These are phyloP conservation scores for Ecliptopera silaceata DNA, from an alignment of 2,888 invertebrate species.

Conservation along the genomic window DNA sequence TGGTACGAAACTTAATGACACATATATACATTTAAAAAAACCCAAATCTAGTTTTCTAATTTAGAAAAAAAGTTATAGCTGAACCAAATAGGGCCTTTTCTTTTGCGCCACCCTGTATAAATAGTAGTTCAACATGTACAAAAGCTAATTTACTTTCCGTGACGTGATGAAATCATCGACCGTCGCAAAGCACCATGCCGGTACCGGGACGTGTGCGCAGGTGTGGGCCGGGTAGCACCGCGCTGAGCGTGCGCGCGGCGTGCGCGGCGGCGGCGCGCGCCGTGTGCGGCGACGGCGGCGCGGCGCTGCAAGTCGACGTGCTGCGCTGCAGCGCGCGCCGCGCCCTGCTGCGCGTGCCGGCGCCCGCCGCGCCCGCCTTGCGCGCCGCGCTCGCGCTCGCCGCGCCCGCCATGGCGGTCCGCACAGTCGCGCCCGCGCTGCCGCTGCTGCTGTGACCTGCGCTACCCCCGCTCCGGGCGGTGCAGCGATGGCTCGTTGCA, in stretches of 20 bases:
- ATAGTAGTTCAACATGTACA: too few relatives aligned
- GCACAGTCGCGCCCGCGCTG: conserved; percentile 5
- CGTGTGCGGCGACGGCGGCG: conserved; percentile 49
- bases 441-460: conserved; percentile 4
- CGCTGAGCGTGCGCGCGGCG: conserved; percentile 27
- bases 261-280: conserved; percentile 32
- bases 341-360: conserved; percentile 41
- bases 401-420: conserved; percentile 5
- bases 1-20: too few relatives aligned
- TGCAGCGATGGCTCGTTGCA: too few relatives aligned
- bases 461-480: neutral
- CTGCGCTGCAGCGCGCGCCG: conserved; percentile 37
- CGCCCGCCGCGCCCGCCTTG: conserved; percentile 8
- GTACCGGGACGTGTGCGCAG: neutral
- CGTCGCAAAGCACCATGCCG: too few relatives aligned
- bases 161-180: too few relatives aligned
- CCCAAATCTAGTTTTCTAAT: too few relatives aligned
- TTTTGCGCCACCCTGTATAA: too few relatives aligned
- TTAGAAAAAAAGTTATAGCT: too few relatives aligned
- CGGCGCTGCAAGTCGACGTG: conserved; percentile 48
- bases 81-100: too few relatives aligned
- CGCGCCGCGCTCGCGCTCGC: conserved; percentile 28
- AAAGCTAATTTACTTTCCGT: too few relatives aligned
- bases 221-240: conserved; percentile 48
- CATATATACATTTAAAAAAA: too few relatives aligned